These are phyloP conservation scores for Calameuta filiformis DNA, from an alignment of 2,888 invertebrate genomes.

Conservation along the genomic window DNA sequence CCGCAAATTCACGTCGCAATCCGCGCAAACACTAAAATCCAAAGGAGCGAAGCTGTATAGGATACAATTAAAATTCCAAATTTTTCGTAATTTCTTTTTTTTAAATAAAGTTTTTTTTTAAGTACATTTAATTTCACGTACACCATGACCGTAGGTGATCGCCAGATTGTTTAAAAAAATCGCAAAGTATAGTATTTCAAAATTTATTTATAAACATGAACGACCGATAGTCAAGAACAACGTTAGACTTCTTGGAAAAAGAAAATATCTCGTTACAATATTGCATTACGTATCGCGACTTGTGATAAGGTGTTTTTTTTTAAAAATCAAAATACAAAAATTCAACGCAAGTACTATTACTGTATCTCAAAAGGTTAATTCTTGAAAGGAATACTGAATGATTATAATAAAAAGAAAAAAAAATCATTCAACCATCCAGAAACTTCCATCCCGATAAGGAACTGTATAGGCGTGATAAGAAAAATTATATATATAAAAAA, in stretches of 20 bases:
- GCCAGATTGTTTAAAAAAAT: background rate
- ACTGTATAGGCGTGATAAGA: too few species aligned
- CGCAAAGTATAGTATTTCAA: background rate
- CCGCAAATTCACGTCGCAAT: background rate
- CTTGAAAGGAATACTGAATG: too few species aligned
- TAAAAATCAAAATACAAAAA: background rate
- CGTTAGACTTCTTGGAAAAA: background rate
- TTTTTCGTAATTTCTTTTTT: background rate
- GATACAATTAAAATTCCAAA: background rate
- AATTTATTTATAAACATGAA: background rate
- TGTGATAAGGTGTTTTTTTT: background rate
- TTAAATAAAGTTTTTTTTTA: background rate
- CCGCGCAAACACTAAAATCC: background rate
- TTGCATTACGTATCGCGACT: background rate
- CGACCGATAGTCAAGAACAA: background rate
- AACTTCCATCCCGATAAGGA: background rate
- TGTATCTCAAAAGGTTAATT: background rate
- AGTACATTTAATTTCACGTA: background rate
- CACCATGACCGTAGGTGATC: background rate
- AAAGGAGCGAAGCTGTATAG: background rate
- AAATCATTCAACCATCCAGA: background rate
- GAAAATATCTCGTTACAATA: background rate
- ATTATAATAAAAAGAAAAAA: too few species aligned
- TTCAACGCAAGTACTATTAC: background rate
- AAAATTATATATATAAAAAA: background rate